Percentiles rank a stretch among this genome's conserved stretches.
Conservation (phyloP, 2,888 invertebrate species). For the Pogonocherus hispidulus region DNA sequence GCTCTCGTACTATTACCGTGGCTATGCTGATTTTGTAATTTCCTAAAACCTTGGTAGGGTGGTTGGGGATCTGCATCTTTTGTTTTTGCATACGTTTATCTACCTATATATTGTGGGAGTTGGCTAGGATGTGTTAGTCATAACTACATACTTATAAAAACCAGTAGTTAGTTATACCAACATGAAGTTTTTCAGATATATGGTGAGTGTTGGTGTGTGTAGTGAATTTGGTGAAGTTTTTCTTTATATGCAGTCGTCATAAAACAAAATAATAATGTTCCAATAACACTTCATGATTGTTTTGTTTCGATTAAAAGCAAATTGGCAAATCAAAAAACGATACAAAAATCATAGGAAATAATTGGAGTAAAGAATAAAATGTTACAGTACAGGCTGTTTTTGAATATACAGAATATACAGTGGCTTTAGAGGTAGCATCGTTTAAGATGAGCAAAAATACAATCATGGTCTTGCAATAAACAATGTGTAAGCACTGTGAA, state of each 20-base stretch:
- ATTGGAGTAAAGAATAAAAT: too few relatives aligned
- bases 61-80: slow-evolving; percentile 43
- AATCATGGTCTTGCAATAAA: too few relatives aligned
- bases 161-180: neutral
- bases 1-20: slow-evolving; percentile 35
- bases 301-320: too few relatives aligned
- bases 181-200: slow-evolving; percentile 31
- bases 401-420: too few relatives aligned
- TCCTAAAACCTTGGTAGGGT: slow-evolving; percentile 46
- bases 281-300: too few relatives aligned
- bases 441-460: too few relatives aligned
- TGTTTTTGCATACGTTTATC: slow-evolving; percentile 40
- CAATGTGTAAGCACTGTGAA: too few relatives aligned
- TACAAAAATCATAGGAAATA: too few relatives aligned
- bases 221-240: slow-evolving; percentile 10
- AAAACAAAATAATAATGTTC: too few relatives aligned
- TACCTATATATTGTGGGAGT: slow-evolving; percentile 38
- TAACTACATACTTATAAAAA: slow-evolving; percentile 12
- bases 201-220: slow-evolving; percentile 31
- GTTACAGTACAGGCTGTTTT: too few relatives aligned
- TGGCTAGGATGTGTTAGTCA: slow-evolving; percentile 34
- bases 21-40: slow-evolving; percentile 40
- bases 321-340: too few relatives aligned
- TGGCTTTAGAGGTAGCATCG: too few relatives aligned
- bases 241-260: neutral